Conservation (phyloP, 1,140 invertebrate genomes). For the Drosophila pandora region DNA sequence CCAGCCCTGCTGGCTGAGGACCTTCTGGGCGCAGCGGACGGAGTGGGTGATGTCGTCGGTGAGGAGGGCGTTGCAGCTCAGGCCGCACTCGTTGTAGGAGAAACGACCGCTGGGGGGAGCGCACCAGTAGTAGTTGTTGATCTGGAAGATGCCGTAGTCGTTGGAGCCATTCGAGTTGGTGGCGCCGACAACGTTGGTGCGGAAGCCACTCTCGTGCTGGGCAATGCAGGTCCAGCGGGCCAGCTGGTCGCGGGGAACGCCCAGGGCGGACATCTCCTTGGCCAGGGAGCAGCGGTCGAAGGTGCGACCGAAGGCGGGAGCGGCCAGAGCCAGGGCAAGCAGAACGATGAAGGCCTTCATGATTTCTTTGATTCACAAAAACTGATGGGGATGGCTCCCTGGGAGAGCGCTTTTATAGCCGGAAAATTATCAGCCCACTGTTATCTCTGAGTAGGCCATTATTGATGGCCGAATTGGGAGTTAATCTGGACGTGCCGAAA, state of each 20-base stretch:
- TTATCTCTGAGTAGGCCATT: constrained; percentile 42
- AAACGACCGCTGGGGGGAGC: constrained; percentile 55
- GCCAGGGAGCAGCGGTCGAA: constrained; percentile 80
- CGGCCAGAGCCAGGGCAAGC: constrained; percentile 60
- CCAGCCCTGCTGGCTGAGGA: constrained; percentile 68
- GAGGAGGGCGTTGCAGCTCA: constrained; percentile 60
- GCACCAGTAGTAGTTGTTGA: constrained; percentile 79
- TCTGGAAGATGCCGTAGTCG: constrained; percentile 81
- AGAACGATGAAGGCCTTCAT: constrained; percentile 61
- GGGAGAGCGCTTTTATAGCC: constrained; percentile 44
- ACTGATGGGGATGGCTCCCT: constrained; percentile 44
- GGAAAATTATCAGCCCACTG: constrained; percentile 27
- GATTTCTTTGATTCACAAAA: constrained; percentile 14
- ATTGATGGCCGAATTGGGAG: neutral
- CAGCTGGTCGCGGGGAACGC: constrained; percentile 66
- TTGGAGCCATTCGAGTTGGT: constrained; percentile 69
- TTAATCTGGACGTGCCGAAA: constrained; percentile 18
- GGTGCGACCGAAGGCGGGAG: constrained; percentile 60
- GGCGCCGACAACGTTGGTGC: constrained; percentile 51
- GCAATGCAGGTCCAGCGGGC: constrained; percentile 64
- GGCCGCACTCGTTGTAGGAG: constrained; percentile 61
- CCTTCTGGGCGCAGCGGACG: constrained; percentile 68
- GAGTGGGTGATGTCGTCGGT: constrained; percentile 62
- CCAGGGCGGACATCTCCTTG: constrained; percentile 68
- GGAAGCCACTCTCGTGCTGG: constrained; percentile 64